A percentile compares a stretch with the other conserved stretches of the same genome.
Evolutionary conservation across 2,797 vertebrate genomes (phyloP).

Genomic region (Mycteria americana): DNA sequence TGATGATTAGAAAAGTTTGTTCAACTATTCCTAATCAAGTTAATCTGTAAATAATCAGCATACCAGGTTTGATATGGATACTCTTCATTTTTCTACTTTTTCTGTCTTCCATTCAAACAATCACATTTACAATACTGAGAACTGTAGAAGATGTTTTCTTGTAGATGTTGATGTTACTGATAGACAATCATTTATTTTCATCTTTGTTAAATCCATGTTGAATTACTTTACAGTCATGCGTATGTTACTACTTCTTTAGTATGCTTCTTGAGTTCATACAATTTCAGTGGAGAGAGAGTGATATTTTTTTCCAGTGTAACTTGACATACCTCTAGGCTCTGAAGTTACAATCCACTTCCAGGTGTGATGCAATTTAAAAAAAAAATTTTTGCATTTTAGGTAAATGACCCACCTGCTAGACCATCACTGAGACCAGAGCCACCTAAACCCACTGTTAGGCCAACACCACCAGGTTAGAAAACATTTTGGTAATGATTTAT

Average conservation of each 20-base stretch:
- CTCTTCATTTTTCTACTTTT: background rate
- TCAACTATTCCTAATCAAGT: background rate
- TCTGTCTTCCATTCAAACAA: background rate
- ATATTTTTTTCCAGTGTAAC: background rate
- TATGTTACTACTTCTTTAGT: background rate
- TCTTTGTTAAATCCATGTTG: background rate
- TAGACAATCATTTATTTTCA: background rate
- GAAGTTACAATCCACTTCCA: background rate
- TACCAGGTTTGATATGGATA: background rate
- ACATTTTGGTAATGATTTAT: background rate
- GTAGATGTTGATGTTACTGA: background rate
- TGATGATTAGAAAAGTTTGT: background rate
- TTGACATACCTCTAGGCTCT: background rate
- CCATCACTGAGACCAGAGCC: constrained; percentile 54
- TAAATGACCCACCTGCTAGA: constrained; percentile 60
- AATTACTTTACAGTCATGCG: background rate
- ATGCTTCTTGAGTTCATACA: background rate
- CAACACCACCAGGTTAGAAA: constrained; percentile 50
- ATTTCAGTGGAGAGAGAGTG: background rate
- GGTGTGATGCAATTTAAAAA: background rate
- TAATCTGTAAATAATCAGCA: background rate
- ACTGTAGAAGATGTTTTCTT: background rate
- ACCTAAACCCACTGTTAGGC: constrained; percentile 15
- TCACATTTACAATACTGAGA: background rate
- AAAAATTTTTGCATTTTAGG: constrained; percentile 19